Evolutionary conservation across 1,140 invertebrate species (phyloP), one percentile per base, ranked within the genome.

Genomic region (Pinna nobilis): DNA sequence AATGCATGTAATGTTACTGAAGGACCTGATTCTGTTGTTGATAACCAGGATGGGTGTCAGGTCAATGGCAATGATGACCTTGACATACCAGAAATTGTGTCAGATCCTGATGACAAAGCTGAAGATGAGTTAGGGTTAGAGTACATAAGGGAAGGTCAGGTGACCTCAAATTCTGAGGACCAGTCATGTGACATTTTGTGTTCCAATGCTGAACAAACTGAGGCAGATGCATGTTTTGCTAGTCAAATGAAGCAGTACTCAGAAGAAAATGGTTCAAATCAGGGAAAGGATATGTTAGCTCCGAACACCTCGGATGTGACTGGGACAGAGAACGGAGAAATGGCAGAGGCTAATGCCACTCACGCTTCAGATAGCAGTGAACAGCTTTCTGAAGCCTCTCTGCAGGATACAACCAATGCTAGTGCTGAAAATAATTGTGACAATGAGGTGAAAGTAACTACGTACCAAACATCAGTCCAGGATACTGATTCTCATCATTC

Each of bases 81-180:
- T 30, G 49, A 47, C 9, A 30, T 39, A 23, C 37, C 25, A 35
- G 3, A n/a, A 20, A 23, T 1, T 55, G 1, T 13, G 11, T 15
- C 20, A 18, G 7, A n/a, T n/a, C n/a, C n/a, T n/a, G 32, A 55
- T 15, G 47, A 39, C 28, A 37, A 37, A n/a, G 50, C 47, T 23
- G 55, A 39, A 39, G 53, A 60, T 13, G 63, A 61, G 15, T 25
- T 18, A 57, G 47, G 70, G 41, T 35, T 37, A n/a, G 61, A 37
- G 20, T 6, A 9, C 6, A n/a, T 41, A 3, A 41, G 23, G 4
- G 47, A 13, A 11, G 49, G 11, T n/a, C 13, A 13, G 57, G 13
- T 30, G 28, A 28, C 57, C 23, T 11, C 9, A n/a, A 11, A 9
- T 9, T 44, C 9, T n/a, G 39, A 44, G 9, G 39, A 44, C 9